These are phyloP conservation scores for Agonum fuliginosum DNA, from an alignment of 2,888 invertebrate species.

Conservation along the genomic window DNA sequence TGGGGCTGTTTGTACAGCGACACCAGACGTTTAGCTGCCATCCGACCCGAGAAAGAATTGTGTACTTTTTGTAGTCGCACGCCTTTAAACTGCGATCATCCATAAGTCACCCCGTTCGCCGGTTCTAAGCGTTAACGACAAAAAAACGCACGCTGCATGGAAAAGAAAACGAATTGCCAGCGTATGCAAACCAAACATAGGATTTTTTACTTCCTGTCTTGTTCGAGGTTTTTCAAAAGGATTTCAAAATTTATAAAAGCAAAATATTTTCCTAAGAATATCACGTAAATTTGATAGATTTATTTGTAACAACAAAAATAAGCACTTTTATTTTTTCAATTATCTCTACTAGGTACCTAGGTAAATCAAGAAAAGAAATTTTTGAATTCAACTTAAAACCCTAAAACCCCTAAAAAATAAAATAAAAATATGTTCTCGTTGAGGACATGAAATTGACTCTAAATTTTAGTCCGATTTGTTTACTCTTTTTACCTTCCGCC, in stretches of 20 bases:
- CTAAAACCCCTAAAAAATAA: no score
- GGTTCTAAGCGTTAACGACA: slow-evolving; percentile 25
- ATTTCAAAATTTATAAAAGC: not conserved
- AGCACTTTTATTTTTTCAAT: no score
- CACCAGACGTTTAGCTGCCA: slow-evolving; percentile 47
- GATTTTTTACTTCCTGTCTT: slow-evolving; percentile 17
- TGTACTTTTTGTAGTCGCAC: slow-evolving; percentile 51
- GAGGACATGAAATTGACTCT: no score
- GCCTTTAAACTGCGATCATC: slow-evolving; percentile 57
- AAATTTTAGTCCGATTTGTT: no score
- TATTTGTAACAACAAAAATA: no score
- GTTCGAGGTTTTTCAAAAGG: not conserved
- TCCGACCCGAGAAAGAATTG: slow-evolving; percentile 54
- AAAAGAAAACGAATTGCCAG: slow-evolving; percentile 50
- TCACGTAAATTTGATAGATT: not conserved
- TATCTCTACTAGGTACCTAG: no score
- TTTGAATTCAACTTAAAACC: no score
- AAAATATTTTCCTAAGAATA: not conserved
- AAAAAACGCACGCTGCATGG: slow-evolving; percentile 12
- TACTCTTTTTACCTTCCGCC: no score
- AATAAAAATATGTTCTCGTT: no score
- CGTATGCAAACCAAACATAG: slow-evolving; percentile 56
- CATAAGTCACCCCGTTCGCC: slow-evolving; percentile 46
- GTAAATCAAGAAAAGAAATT: no score
- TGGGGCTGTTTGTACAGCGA: slow-evolving; percentile 45